These are phyloP conservation scores for Colius striatus DNA, from an alignment of 2,113 vertebrate genomes.

Conservation along the genomic window DNA sequence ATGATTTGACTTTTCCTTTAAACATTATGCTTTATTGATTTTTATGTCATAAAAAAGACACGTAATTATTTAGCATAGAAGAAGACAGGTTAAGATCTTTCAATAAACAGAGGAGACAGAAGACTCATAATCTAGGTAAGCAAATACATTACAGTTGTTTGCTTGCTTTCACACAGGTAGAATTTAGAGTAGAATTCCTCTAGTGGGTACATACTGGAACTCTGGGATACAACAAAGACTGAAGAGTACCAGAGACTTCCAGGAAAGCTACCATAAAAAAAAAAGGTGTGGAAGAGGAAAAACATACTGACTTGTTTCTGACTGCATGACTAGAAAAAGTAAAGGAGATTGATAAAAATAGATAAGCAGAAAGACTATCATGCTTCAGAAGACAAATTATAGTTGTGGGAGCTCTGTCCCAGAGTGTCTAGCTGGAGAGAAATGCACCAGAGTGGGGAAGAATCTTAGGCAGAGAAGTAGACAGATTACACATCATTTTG, in stretches of 20 bases:
- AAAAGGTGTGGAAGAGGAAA: not conserved
- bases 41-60: slow-evolving; percentile 3
- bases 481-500: not conserved
- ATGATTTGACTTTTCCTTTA: slow-evolving; percentile 34
- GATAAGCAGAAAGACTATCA: not conserved
- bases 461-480: not conserved
- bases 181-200: not conserved
- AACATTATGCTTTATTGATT: slow-evolving; percentile 24
- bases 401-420: not conserved
- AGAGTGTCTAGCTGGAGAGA: not conserved
- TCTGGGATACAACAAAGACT: not conserved
- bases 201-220: not conserved
- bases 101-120: not conserved
- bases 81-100: not conserved
- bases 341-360: not conserved
- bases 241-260: not conserved
- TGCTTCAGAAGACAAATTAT: not conserved
- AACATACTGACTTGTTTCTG: not conserved
- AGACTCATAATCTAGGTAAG: not conserved
- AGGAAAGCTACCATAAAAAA: not conserved
- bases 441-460: not conserved
- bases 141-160: not conserved
- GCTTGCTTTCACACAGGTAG: not conserved
- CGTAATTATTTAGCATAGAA: slow-evolving; percentile 24
- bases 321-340: not conserved